Base-by-base conservation (phyloP, 1,140 invertebrate genomes). In the Drosophila athabasca region DNA sequence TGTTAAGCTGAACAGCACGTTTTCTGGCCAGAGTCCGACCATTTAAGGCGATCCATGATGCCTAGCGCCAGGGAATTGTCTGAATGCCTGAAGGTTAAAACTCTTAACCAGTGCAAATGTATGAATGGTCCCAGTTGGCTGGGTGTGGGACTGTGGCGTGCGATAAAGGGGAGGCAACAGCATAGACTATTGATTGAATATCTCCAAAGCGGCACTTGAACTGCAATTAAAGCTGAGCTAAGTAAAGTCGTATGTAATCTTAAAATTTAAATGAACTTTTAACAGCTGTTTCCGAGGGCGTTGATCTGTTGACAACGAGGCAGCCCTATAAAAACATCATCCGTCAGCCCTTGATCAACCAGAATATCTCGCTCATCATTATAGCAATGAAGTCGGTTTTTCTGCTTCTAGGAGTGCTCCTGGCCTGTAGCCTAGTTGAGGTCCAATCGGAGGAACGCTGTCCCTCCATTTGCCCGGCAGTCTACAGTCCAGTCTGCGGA, bases 1-100 rank as follows among this genome's bases (percentile, higher is more conserved):
- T 48, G 61, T 78, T 62, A 61, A 55, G 39, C 61, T 43, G 44
- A 39, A 43, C 75, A 54, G 53, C 73, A 76, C 59, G 58, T 64
- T 78, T 52, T 54, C 26, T 5, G 44, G 15, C 50, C 22, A 64
- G 57, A 58, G 46, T 31, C 6, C 17, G 26, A 48, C 70, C 62
- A 68, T 61, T 79, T 51, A 39, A 31, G 46, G 44, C 51, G 46
- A 50, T 39, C 52, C 53, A 46, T 60, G 55, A 46, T 60, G 55
- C 41, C 35, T 60, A 31, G 35, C 35, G 54, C 54, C 41, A 17
- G 13, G 43, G 8, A 57, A 39, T 39, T 15, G 53, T 43, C n/a
- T n/a, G n/a, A 49, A 8, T 26, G 51, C 54, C 26, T 43, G 67
- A 70, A 70, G 67, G 65, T 69, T 69, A 50, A 15, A 43, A 45